Conservation (phyloP, 2,888 invertebrate genomes). For the Tuberolachnus salignus region DNA sequence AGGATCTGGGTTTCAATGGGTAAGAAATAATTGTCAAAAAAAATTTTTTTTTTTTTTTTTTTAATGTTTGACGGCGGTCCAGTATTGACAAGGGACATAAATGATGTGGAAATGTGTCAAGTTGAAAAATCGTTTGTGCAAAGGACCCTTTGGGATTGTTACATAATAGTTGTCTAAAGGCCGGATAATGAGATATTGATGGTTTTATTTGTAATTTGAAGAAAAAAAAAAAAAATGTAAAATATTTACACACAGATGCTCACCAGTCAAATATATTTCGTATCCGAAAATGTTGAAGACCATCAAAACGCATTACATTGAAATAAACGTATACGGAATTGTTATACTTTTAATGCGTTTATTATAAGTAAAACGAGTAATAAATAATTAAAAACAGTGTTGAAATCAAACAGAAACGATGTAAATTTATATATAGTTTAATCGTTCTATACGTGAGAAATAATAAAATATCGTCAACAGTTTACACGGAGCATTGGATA, state of each 20-base stretch:
- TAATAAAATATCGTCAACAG: not conserved
- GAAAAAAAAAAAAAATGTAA: not conserved
- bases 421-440: too few species aligned
- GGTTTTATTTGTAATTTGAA: not conserved
- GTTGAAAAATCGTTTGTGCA: not conserved
- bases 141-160: not conserved
- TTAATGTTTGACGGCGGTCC: too few species aligned
- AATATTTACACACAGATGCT: not conserved
- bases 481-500: slow-evolving; percentile 12
- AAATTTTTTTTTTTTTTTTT: too few species aligned
- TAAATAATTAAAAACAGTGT: too few species aligned
- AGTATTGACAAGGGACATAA: not conserved
- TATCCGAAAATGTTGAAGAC: too few species aligned
- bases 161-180: too few species aligned
- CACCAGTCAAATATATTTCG: too few species aligned
- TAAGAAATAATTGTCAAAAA: not conserved
- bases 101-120: not conserved
- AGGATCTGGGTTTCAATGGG: not conserved
- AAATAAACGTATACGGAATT: too few species aligned
- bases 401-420: too few species aligned
- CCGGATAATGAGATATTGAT: not conserved
- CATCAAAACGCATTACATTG: too few species aligned
- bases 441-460: not conserved
- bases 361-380: too few species aligned
- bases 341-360: too few species aligned